Percentiles rank a stretch among this genome's conserved stretches.
These are phyloP conservation scores for Setophaga petechia DNA, from an alignment of 2,113 vertebrate genomes.

Conservation along the genomic window DNA sequence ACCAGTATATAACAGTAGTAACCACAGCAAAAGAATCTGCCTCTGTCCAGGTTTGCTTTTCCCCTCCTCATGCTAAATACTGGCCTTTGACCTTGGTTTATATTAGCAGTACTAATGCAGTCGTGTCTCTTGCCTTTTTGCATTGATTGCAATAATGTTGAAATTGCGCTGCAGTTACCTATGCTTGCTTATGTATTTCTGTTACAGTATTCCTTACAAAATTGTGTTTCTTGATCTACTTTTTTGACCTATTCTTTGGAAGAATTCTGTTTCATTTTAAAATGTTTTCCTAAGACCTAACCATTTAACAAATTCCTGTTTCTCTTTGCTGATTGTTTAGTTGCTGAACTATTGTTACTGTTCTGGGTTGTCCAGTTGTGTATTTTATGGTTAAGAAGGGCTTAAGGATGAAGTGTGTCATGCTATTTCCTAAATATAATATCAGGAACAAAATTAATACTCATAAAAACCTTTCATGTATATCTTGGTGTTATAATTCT, in stretches of 20 bases:
- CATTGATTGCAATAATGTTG: neutral
- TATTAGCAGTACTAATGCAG: constrained; percentile 46
- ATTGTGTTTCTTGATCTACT: neutral
- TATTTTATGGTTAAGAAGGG: constrained; percentile 61
- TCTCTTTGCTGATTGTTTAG: constrained; percentile 32
- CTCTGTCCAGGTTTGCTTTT: constrained; percentile 71
- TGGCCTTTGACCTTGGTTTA: constrained; percentile 50
- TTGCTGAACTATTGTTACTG: constrained; percentile 12
- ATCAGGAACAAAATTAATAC: constrained; percentile 48
- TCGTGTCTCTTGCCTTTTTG: constrained; percentile 49
- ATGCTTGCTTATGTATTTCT: constrained; percentile 33
- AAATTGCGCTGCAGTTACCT: neutral
- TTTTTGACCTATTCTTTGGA: constrained; percentile 3
- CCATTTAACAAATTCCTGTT: constrained; percentile 14
- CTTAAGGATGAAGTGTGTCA: constrained; percentile 95
- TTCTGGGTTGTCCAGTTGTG: constrained; percentile 34
- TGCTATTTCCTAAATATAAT: constrained; percentile 87
- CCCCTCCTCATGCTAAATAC: constrained; percentile 31
- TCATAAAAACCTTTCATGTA: neutral
- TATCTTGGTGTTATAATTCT: neutral
- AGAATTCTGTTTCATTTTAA: neutral
- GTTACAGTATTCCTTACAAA: constrained; percentile 24
- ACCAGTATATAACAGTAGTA: constrained; percentile 74
- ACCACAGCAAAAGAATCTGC: constrained; percentile 65
- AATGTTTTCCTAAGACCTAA: constrained; percentile 19